Evolutionary conservation across 2,113 vertebrate species (phyloP), one percentile per base, ranked within the genome.

Genomic region (Entomyzon cyanotis): DNA sequence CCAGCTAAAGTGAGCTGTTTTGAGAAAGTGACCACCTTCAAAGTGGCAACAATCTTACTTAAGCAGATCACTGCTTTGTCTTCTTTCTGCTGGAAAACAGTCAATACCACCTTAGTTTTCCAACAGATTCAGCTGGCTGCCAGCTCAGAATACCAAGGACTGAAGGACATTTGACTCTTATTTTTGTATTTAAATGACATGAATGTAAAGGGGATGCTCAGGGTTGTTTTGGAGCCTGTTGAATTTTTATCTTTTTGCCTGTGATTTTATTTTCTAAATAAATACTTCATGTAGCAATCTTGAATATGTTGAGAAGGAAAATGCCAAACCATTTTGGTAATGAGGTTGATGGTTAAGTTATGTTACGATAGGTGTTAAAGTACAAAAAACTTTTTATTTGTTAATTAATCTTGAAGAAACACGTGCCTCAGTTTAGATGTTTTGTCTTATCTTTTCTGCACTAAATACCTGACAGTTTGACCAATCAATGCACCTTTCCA

Each of bases 201-300:
- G 98, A 99, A 99, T 99, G 99, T 99, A 99, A 98, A 98, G 97
- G 98, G 97, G 97, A 98, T 98, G 98, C 99, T 99, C 99, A 99
- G 98, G 99, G 98, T 98, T 98, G 95, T 98, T 97, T 97, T 97
- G 98, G 98, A 98, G 98, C 97, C 97, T 98, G 97, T 98, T 98
- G 97, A 98, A 98, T 98, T 98, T 97, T 97, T 97, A 97, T 98
- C 97, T 98, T 95, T 96, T 97, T 97, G 97, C 98, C 97, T 98
- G 96, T 97, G 94, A 97, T 96, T 97, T 97, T 97, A 96, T 98
- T 98, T 98, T 95, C 96, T 96, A 97, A 97, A 97, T 89, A 81
- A 97, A 96, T 97, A 97, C 96, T 97, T 97, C 95, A 95, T 97
- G 95, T 97, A 98, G 97, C 98, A 97, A 96, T 96, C 97, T 97